Evolutionary conservation across 1,140 invertebrate species (phyloP).

Genomic region (Caenorhabditis remanei): DNA sequence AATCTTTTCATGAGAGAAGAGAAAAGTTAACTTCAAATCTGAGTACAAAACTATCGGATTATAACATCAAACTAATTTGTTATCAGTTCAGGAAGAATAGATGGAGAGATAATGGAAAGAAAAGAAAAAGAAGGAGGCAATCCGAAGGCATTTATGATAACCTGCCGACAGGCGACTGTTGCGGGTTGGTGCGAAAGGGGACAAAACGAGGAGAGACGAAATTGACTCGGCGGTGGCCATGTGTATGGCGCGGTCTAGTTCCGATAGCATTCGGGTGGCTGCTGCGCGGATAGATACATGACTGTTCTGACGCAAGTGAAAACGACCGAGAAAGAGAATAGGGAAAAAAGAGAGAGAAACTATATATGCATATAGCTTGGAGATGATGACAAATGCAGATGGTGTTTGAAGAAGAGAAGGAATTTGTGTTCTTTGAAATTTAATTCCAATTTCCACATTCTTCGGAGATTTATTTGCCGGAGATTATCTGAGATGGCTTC

Average conservation of each 20-base stretch:
- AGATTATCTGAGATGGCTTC: not conserved
- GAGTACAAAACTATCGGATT: not conserved
- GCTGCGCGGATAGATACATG: constrained; percentile 53
- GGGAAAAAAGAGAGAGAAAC: constrained; percentile 26
- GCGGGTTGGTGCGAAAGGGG: constrained; percentile 40
- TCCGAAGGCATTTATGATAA: constrained; percentile 49
- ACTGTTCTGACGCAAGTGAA: constrained; percentile 55
- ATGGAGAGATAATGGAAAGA: not conserved
- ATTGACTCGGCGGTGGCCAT: constrained; percentile 40
- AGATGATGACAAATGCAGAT: not conserved
- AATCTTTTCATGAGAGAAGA: too few species aligned
- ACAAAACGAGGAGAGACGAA: constrained; percentile 30
- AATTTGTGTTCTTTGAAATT: constrained; percentile 12
- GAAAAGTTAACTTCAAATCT: not conserved
- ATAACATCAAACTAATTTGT: not conserved
- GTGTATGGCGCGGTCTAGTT: constrained; percentile 46
- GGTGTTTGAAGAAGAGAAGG: not conserved
- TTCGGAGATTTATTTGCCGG: not conserved
- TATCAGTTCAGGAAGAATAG: constrained; percentile 1
- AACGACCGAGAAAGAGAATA: not conserved
- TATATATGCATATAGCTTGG: constrained; percentile 48
- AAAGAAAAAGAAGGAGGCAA: not conserved
- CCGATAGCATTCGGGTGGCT: constrained; percentile 46
- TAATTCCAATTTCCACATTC: not conserved
- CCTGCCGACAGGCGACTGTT: constrained; percentile 46